A percentile compares a stretch with the other conserved stretches of the same genome.
Conservation (phyloP, 1,140 invertebrate species). For the Drosophila neocordata region DNA sequence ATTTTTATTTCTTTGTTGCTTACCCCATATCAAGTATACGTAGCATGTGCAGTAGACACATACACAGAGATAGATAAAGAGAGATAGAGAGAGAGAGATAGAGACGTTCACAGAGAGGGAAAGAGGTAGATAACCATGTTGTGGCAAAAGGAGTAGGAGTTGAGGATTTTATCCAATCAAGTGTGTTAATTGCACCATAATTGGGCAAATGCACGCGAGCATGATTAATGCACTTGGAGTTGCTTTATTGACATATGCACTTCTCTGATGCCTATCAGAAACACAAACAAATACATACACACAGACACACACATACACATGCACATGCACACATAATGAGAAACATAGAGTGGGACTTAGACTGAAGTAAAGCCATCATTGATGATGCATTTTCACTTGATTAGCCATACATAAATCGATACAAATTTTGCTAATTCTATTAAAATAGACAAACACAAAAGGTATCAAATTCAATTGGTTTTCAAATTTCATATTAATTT, state of each 20-base stretch:
- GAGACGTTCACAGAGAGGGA: constrained; percentile 26
- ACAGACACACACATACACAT: constrained; percentile 13
- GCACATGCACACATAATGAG: constrained; percentile 10
- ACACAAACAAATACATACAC: constrained; percentile 33
- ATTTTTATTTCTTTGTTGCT: constrained; percentile 1
- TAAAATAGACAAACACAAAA: not conserved
- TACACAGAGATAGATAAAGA: constrained; percentile 12
- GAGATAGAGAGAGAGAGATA: too few species aligned
- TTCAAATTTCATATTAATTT: not conserved
- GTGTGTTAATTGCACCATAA: constrained; percentile 80
- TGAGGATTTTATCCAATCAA: constrained; percentile 66
- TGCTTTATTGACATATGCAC: constrained; percentile 59
- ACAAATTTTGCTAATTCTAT: constrained; percentile 11
- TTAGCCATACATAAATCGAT: constrained; percentile 21
- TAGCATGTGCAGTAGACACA: constrained; percentile 3
- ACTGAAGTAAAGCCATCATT: not conserved
- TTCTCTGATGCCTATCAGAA: constrained; percentile 6
- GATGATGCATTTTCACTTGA: constrained; percentile 32
- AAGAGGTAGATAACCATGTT: constrained; percentile 1
- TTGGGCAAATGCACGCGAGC: constrained; percentile 56
- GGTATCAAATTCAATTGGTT: not conserved
- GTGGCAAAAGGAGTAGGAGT: constrained; percentile 30
- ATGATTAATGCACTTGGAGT: constrained; percentile 43
- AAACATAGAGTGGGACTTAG: too few species aligned
- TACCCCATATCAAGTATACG: constrained; percentile 11